Evolutionary conservation across 2,797 vertebrate genomes (phyloP).

Genomic region (Mormyrus hasselquistii): DNA sequence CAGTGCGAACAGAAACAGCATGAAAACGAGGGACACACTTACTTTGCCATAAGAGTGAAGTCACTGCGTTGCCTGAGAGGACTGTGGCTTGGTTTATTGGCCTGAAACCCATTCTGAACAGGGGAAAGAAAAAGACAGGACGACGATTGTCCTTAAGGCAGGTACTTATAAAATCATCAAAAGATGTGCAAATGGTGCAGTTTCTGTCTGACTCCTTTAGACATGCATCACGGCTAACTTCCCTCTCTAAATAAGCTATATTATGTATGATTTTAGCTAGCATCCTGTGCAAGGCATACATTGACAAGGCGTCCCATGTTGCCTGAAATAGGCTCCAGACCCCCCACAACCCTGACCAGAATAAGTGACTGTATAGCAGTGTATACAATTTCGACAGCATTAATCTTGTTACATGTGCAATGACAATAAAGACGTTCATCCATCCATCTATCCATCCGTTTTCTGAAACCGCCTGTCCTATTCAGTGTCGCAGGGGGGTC

Average conservation of each 20-base stretch:
- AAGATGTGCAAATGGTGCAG: neutral
- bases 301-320: neutral
- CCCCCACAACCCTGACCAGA: neutral
- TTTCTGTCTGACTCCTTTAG: neutral
- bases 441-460: neutral
- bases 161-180: neutral
- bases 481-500: neutral
- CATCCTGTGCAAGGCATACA: neutral
- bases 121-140: neutral
- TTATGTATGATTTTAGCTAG: neutral
- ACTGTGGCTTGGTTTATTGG: conserved; percentile 63
- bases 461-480: neutral
- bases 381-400: neutral
- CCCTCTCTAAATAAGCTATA: neutral
- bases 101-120: conserved; percentile 76
- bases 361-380: neutral
- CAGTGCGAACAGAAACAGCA: neutral
- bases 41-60: conserved; percentile 93
- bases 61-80: conserved; percentile 83
- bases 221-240: neutral
- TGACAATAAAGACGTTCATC: neutral
- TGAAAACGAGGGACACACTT: conserved; percentile 46
- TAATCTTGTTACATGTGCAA: neutral
- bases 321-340: neutral
- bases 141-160: neutral